Evolutionary conservation across 2,888 invertebrate species (phyloP), one percentile per base, ranked within the genome.

Genomic region (Ashinkailepas kermadecensis): DNA sequence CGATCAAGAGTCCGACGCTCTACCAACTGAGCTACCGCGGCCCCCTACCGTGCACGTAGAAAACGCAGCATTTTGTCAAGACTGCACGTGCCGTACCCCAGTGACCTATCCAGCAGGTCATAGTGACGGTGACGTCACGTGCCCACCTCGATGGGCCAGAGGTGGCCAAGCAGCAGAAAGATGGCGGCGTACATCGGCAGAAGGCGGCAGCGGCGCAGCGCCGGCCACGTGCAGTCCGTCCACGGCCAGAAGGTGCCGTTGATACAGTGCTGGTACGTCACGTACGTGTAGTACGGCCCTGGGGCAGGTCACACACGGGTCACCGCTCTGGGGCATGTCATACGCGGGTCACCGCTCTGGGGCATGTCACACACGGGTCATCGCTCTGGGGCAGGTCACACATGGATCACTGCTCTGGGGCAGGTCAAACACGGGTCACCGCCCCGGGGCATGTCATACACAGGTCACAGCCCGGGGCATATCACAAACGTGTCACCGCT

Each of bases 261-360:
- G 85, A 94, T 57, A 13, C 79, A 58, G 87, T 96, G 96, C 86
- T 91, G 90, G 86, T 93, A 96, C 13, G 95, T 95, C 85, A 94
- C 91, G 87, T 95, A 99, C 81, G 94, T 92, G 88, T 93, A 97
- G 87, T 96, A 98, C 0, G 98, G 98, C 82, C 98, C 97, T 97
- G 88, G 82, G 90, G 85, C 81, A 81, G 82, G 89, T 83, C 83
- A 78, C 12, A 59, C 59, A 59, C 7, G 15, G 59, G 59, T 59
- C 11, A 15, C 1, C 12, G 7, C 59, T 15, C 59, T 15, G 59
- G 59, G 11, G 59, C 12, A 15, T 0, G 7, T 59, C 59, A 15
- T 1, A 59, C 13, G 58, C 1, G 15, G 12, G 11, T 59, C 12
- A 59, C 11, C 12, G 59, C 2, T 11, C 7, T 59, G 59, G 59